These are phyloP conservation scores for Teleiodes luculella DNA, from an alignment of 2,888 invertebrate genomes.

Conservation along the genomic window DNA sequence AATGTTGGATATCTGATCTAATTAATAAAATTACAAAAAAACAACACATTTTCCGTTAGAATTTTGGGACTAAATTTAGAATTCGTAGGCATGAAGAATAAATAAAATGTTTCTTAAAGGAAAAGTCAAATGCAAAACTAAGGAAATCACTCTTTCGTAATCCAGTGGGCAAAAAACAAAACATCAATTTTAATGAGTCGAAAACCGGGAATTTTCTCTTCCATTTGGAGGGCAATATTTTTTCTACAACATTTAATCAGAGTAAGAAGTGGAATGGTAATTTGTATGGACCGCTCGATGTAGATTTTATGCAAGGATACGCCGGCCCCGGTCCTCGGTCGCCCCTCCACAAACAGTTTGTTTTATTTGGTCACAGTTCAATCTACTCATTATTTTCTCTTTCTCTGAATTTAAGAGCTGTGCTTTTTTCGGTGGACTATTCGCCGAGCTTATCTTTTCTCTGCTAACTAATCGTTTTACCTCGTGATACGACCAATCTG, in stretches of 20 bases:
- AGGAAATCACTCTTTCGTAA: constrained; percentile 41
- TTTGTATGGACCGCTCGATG: constrained; percentile 79
- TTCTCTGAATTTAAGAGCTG: no score
- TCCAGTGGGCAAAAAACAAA: constrained; percentile 53
- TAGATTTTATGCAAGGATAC: constrained; percentile 79
- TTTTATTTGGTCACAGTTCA: not conserved
- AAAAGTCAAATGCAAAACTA: constrained; percentile 41
- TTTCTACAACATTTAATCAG: constrained; percentile 79
- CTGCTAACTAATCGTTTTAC: no score
- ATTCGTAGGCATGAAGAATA: not conserved
- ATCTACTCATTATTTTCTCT: no score
- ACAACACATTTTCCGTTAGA: no score
- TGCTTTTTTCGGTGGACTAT: no score
- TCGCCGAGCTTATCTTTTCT: no score
- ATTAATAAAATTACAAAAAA: no score
- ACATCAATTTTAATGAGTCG: constrained; percentile 75
- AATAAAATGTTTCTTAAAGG: not conserved
- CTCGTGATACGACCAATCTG: no score
- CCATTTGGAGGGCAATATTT: constrained; percentile 76
- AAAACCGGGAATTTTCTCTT: constrained; percentile 74
- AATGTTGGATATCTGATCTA: no score
- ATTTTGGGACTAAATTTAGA: not conserved
- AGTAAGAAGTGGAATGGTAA: constrained; percentile 78
- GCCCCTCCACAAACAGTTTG: not conserved
- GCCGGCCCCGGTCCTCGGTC: constrained; percentile 40